Base-by-base conservation (phyloP, 1,140 invertebrate species). In the Pseudomyrmex pallidus region DNA sequence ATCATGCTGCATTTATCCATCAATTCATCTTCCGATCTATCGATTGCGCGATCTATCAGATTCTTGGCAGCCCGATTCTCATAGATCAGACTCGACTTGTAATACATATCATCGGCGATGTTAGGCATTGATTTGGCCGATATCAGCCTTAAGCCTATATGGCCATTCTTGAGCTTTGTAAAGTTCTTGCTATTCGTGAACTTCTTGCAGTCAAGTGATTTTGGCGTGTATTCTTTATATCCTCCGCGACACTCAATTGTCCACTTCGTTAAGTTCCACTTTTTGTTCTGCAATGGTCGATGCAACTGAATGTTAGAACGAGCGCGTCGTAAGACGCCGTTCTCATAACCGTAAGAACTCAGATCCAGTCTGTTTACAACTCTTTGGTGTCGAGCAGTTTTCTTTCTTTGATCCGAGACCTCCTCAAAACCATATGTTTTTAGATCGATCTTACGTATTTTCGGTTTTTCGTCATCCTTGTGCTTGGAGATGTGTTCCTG, bases 121-220 rank as follows among this genome's bases (percentile, higher is more conserved):
- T 94, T 93, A 0, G 93, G 93, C 8, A 94, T 91, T 8, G 93
- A 94, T 62, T 93, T 92, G 0, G 91, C 93, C 0, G 92, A 87
- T n/a, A 80, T 91, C 17, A 93, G 70, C 0, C 86, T 57, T 15
- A 72, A 85, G 1, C 50, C 50, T 3, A 48, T 50, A 9, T 82
- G 59, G 15, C 61, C 22, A 3, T 74, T 59, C 2, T 57, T 17
- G 15, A 82, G 44, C 17, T 82, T 61, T 9, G 83, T 74, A n/a
- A 89, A 10, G 2, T 85, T 86, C 1, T 12, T 48, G 12, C 87
- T 89, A 10, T 83, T 78, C 0, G 78, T 73, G 15, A 89, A 15
- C 15, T 63, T 35, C 10, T 68, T 80, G 22, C 52, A 52, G 48
- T 82, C 84, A 7, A 74, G 63, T 5, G 85, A 80, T 1, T 50